Base-by-base conservation (phyloP, 1,140 invertebrate species). In the Drosophila eugracilis region DNA sequence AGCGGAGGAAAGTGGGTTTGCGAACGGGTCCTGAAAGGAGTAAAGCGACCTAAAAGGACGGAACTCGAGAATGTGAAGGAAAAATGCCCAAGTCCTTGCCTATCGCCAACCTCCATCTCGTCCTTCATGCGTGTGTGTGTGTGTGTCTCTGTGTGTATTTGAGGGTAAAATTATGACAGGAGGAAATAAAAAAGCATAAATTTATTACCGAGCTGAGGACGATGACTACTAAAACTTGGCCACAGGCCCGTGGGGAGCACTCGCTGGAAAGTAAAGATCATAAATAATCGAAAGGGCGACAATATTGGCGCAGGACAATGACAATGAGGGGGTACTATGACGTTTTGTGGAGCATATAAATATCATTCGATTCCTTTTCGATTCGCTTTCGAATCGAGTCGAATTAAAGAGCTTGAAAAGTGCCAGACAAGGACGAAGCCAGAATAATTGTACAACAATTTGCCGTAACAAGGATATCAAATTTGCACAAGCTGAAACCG, bases 101-200 rank as follows among this genome's bases (percentile, higher is more conserved):
- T 67, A 70, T 67, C 66, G 63, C 32, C 49, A 28, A 32, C 34
- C 55, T 53, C 41, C 54, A 69, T 66, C 52, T 52, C 52, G 41
- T 22, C 22, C n/a, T 26, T 41, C 17, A 32, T 32, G 67, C 67
- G 44, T 78, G 74, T 71, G 71, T 89, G 50, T 69, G 19, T 41
- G 32, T 55, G 41, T 62, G 39, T 32, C 34, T 39, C 69, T 74
- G 45, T 88, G 77, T 78, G 75, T 81, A 55, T 73, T 85, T 80
- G 86, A 78, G 86, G 75, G 66, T 86, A 89, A 86, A 89, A 90
- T 89, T 89, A 89, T 89, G 86, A 89, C 86, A 90, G 86, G 67
- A 80, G 86, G 86, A 89, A 89, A 89, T 89, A 90, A 90, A 89
- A 90, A 86, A 86, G 78, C 86, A 81, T 86, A 89, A 89, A 89